Evolutionary conservation across 2,888 invertebrate species (phyloP).

Genomic region (Dexiosoma caninum): DNA sequence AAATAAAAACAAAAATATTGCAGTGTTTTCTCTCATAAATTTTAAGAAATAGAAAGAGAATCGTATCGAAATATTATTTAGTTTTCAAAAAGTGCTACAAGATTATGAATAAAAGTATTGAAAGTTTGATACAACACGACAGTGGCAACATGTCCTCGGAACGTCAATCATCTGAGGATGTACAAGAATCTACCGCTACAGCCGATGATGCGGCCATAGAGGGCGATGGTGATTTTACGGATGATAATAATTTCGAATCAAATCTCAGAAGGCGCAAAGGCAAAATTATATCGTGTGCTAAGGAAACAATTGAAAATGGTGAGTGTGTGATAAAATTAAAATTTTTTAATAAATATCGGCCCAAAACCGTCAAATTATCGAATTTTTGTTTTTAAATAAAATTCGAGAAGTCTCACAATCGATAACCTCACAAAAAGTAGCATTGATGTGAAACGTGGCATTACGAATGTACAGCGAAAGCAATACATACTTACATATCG

Average conservation of each 20-base stretch:
- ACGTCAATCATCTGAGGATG: slow-evolving; percentile 75
- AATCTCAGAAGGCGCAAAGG: slow-evolving; percentile 78
- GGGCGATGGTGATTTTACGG: slow-evolving; percentile 72
- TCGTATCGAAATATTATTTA: background rate
- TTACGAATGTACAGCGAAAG: too few species aligned
- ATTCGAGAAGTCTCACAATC: too few species aligned
- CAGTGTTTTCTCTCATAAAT: background rate
- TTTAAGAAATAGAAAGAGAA: too few species aligned
- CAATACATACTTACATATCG: too few species aligned
- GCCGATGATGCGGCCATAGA: slow-evolving; percentile 71
- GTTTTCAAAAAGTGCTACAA: background rate
- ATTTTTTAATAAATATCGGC: too few species aligned
- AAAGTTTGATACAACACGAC: slow-evolving; percentile 72
- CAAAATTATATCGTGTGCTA: slow-evolving; percentile 78
- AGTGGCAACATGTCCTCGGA: slow-evolving; percentile 71
- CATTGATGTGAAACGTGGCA: too few species aligned
- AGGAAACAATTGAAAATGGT: slow-evolving; percentile 78
- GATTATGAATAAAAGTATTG: slow-evolving; percentile 75
- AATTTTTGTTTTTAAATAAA: too few species aligned
- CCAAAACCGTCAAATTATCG: too few species aligned
- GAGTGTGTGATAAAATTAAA: slow-evolving; percentile 60
- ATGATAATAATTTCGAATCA: slow-evolving; percentile 77
- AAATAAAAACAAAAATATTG: background rate
- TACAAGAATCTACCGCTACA: slow-evolving; percentile 72
- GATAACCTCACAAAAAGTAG: too few species aligned